phyloP scores from a whole-genome alignment of 2,113 vertebrate species.

The Turdus rufiventris region DNA sequence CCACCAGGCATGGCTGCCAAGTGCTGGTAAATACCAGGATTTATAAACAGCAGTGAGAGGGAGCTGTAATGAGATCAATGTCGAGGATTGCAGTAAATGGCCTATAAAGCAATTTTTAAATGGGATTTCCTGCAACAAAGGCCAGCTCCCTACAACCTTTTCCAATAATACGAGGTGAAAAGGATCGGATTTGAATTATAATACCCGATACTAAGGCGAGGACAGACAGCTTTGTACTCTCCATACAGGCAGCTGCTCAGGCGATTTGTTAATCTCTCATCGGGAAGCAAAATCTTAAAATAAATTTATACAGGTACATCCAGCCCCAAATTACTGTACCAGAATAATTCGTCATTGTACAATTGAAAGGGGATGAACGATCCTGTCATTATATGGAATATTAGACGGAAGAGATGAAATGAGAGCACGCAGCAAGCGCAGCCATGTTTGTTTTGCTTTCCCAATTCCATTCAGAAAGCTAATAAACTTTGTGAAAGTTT shows the following conservation, averaged over 20 bases:
- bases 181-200: not conserved
- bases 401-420: not conserved
- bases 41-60: not conserved
- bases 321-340: not conserved
- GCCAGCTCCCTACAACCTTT: not conserved
- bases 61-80: conserved; percentile 27
- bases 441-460: not conserved
- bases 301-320: not conserved
- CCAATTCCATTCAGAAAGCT: not conserved
- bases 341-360: not conserved
- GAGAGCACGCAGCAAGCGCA: not conserved
- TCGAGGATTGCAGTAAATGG: conserved; percentile 39
- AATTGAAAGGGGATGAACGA: not conserved
- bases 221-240: not conserved
- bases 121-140: conserved; percentile 41
- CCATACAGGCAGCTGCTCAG: not conserved
- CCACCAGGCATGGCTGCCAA: not conserved
- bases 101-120: conserved; percentile 47
- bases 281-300: not conserved
- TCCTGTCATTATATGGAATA: accelerated
- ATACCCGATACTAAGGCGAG: not conserved
- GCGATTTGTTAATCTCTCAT: not conserved
- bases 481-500: not conserved
- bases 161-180: not conserved
- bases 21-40: not conserved